Conservation (phyloP, 2,113 vertebrate species). For the Amblyornis subalaris region DNA sequence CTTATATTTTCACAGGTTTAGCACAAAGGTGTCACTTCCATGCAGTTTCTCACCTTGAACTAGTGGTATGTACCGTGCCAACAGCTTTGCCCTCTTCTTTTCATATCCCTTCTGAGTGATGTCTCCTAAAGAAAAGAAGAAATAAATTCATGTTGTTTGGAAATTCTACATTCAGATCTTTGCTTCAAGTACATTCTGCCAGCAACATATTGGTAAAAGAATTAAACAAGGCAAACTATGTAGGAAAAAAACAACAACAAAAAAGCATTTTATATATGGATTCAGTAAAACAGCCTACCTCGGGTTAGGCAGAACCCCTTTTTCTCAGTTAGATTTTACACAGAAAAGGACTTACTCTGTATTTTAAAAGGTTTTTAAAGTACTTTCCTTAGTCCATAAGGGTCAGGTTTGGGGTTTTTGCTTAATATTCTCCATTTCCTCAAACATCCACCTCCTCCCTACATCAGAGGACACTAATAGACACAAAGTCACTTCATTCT, state of each 20-base stretch:
- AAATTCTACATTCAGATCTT: neutral
- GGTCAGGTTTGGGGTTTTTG: neutral
- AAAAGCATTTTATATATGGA: neutral
- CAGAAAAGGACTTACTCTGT: neutral
- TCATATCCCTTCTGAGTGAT: slow-evolving; percentile 81
- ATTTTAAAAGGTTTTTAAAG: neutral
- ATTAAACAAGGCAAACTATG: neutral
- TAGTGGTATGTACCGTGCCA: slow-evolving; percentile 71
- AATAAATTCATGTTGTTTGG: neutral
- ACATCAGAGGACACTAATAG: neutral
- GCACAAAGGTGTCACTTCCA: neutral
- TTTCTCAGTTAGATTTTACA: neutral
- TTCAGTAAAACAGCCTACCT: neutral
- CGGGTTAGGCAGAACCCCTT: neutral
- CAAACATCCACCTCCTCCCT: neutral
- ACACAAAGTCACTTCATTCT: neutral
- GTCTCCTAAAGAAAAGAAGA: slow-evolving; percentile 67
- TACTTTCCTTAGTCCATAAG: neutral
- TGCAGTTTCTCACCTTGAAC: slow-evolving; percentile 68
- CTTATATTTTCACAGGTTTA: neutral
- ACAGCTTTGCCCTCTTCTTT: slow-evolving; percentile 78
- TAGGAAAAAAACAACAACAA: neutral
- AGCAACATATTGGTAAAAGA: neutral
- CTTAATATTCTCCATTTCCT: neutral
- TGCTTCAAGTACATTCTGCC: neutral